Percentiles rank a stretch among this genome's conserved stretches.
Evolutionary conservation across 53 echinoderm and acorn worm genomes (phyloP).

Genomic region (Zoroaster sp.): DNA sequence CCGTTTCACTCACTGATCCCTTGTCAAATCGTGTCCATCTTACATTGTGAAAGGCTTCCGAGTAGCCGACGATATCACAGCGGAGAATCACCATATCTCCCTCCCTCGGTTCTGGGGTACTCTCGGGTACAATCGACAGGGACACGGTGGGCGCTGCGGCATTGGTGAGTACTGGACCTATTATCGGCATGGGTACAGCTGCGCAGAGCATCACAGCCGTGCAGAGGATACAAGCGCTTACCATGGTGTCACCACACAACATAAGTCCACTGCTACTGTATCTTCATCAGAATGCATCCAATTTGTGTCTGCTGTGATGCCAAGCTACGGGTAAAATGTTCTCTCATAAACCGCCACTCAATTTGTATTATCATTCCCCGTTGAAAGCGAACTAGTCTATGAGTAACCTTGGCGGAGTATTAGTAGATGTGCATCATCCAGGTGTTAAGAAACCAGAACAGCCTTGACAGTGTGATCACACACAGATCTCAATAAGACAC

Average conservation of each 20-base stretch:
- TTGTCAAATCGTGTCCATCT: conserved; percentile 49
- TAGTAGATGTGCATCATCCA: not conserved
- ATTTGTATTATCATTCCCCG: not conserved
- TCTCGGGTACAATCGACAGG: conserved; percentile 36
- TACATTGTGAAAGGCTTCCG: conserved; percentile 17
- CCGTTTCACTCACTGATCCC: conserved; percentile 33
- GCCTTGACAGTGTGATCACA: conserved; percentile 7
- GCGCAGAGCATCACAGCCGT: conserved; percentile 9
- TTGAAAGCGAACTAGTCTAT: not conserved
- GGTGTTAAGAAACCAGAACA: conserved; percentile 14
- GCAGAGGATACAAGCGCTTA: not conserved
- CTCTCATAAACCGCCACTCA: conserved; percentile 2
- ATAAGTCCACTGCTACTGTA: not conserved
- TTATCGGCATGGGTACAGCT: conserved; percentile 28
- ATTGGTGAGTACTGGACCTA: conserved; percentile 5
- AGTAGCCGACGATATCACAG: conserved; percentile 44
- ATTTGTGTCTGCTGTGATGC: not conserved
- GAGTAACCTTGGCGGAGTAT: not conserved
- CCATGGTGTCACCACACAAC: conserved; percentile 34
- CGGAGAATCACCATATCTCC: conserved; percentile 51
- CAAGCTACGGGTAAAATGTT: not conserved
- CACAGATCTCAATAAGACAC: not conserved
- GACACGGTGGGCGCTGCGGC: conserved; percentile 27
- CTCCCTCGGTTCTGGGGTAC: conserved; percentile 41
- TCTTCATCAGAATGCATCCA: conserved; percentile 9